These are phyloP conservation scores for Sebastes variabilis DNA, from an alignment of 2,797 vertebrate genomes.

Conservation along the genomic window DNA sequence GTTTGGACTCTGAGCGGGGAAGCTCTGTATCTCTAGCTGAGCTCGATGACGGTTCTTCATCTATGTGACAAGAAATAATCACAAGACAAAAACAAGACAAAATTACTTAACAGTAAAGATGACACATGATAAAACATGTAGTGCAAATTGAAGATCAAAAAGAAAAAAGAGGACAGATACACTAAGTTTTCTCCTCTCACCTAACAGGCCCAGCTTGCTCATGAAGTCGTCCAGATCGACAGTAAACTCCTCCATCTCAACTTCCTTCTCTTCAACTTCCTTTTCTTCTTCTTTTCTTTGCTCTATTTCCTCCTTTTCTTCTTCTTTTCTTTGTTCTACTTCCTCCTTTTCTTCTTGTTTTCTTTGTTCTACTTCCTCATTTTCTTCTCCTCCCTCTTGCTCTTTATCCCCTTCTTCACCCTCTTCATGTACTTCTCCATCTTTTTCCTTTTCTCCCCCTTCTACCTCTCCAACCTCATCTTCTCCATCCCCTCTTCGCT, in stretches of 20 bases:
- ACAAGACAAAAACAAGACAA: background rate
- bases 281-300: conserved; percentile 13
- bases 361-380: background rate
- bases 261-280: conserved; percentile 3
- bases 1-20: conserved; percentile 35
- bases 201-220: conserved; percentile 66
- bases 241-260: conserved; percentile 13
- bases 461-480: background rate
- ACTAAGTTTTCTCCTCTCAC: conserved; percentile 48
- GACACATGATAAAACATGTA: background rate
- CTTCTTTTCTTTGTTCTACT: background rate
- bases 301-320: background rate
- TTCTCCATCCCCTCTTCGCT: background rate
- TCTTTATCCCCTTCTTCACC: background rate
- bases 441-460: background rate
- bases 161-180: background rate
- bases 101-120: background rate
- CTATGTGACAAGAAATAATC: conserved; percentile 44
- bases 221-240: conserved; percentile 73
- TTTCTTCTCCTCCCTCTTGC: conserved; percentile 4
- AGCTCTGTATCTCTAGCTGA: conserved; percentile 23
- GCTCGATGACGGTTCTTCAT: conserved; percentile 43
- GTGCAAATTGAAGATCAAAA: background rate
- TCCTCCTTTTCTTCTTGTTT: background rate
- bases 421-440: background rate